Evolutionary conservation across 1,140 invertebrate genomes (phyloP).

Genomic region (Wasmannia auropunctata): DNA sequence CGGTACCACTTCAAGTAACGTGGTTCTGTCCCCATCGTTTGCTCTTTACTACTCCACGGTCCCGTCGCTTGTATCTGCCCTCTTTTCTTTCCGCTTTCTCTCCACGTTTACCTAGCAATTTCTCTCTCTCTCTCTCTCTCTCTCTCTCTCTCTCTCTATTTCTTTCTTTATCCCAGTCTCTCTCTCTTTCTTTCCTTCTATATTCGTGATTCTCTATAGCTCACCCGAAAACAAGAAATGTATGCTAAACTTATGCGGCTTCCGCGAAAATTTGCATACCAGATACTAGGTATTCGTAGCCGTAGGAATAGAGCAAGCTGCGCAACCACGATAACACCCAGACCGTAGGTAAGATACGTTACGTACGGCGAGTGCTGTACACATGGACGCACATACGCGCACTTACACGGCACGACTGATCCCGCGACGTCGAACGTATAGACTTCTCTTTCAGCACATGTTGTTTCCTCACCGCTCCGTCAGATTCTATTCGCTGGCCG

Average conservation of each 20-base stretch:
- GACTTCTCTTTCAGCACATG: slow-evolving; percentile 63
- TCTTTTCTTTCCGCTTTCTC: not conserved
- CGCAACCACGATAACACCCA: slow-evolving; percentile 74
- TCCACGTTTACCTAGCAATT: not conserved
- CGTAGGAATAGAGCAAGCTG: slow-evolving; percentile 77
- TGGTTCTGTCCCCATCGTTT: slow-evolving; percentile 14
- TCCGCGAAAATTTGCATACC: slow-evolving; percentile 74
- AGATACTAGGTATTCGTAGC: slow-evolving; percentile 72
- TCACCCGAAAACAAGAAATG: slow-evolving; percentile 75
- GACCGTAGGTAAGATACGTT: slow-evolving; percentile 64
- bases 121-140: not conserved
- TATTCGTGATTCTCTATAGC: slow-evolving; percentile 45
- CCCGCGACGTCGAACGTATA: slow-evolving; percentile 40
- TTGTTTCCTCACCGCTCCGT: slow-evolving; percentile 38
- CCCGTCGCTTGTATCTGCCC: not conserved
- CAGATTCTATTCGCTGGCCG: slow-evolving; percentile 46
- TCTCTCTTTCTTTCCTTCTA: not conserved
- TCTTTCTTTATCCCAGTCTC: not conserved
- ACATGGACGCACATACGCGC: slow-evolving; percentile 12
- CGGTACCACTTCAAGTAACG: slow-evolving; percentile 50
- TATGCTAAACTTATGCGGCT: slow-evolving; percentile 76
- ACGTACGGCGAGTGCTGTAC: slow-evolving; percentile 43
- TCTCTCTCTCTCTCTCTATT: not conserved
- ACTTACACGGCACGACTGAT: not conserved
- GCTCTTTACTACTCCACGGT: slow-evolving; percentile 10